These are phyloP conservation scores for Brachionus sp. DNA, from an alignment of 1,140 invertebrate genomes.

Conservation along the genomic window DNA sequence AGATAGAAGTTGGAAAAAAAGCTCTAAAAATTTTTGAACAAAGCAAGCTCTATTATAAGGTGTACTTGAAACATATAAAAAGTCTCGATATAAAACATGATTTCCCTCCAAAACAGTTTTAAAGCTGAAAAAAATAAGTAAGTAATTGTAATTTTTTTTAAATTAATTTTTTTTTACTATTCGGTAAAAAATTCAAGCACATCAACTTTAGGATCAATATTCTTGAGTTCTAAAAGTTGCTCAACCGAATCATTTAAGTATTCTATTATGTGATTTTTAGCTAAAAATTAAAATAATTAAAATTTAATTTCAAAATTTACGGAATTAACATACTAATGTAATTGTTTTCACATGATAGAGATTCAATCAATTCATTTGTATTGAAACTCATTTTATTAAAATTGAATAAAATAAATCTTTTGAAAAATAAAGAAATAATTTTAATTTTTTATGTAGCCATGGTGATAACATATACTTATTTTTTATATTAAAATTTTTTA, in stretches of 20 bases:
- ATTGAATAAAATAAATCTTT: not conserved
- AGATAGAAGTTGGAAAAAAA: constrained; percentile 55
- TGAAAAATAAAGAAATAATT: not conserved
- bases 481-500: too few relatives aligned
- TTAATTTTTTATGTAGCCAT: too few relatives aligned
- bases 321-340: not conserved
- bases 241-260: constrained; percentile 57
- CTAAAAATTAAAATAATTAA: not conserved
- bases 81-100: constrained; percentile 58
- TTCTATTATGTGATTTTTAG: constrained; percentile 51
- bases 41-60: constrained; percentile 58
- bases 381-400: not conserved
- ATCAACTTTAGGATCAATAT: constrained; percentile 58
- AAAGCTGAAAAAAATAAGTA: constrained; percentile 50
- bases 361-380: not conserved
- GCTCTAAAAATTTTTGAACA: constrained; percentile 57
- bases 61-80: constrained; percentile 53
- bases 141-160: not conserved
- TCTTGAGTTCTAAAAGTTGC: constrained; percentile 56
- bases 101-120: constrained; percentile 55
- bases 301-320: too few relatives aligned
- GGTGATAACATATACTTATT: too few relatives aligned
- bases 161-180: constrained; percentile 54
- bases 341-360: not conserved
- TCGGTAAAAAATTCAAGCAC: constrained; percentile 55